These are phyloP conservation scores for Arbacia lixula DNA, from an alignment of 53 echinoderm and acorn worm genomes.

Conservation along the genomic window DNA sequence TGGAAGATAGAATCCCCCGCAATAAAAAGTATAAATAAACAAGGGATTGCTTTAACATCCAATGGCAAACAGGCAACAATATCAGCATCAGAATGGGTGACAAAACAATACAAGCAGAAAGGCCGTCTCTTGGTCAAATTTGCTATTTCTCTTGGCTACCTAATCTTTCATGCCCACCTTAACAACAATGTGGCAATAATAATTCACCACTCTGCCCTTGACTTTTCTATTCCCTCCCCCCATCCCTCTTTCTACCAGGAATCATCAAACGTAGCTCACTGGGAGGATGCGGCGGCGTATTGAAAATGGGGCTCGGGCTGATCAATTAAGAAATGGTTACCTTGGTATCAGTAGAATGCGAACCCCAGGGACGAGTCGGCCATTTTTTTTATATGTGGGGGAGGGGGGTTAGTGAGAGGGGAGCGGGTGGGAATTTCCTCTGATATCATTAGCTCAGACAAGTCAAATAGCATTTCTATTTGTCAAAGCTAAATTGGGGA, in stretches of 20 bases:
- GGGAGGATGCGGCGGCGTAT: slow-evolving; percentile 29
- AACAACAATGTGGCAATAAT: slow-evolving; percentile 25
- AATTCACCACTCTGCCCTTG: slow-evolving; percentile 30
- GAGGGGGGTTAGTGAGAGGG: slow-evolving; percentile 1
- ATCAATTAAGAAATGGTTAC: slow-evolving; percentile 56
- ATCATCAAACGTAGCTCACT: slow-evolving; percentile 8
- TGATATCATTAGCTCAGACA: background rate
- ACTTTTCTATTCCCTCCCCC: slow-evolving; percentile 27
- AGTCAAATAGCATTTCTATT: no score
- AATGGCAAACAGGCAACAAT: no score
- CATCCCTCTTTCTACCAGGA: slow-evolving; percentile 2
- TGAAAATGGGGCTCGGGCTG: slow-evolving; percentile 49
- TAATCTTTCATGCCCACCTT: slow-evolving; percentile 37
- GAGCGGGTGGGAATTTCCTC: background rate
- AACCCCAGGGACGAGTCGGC: slow-evolving; percentile 9
- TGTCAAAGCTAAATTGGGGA: slow-evolving; percentile 18
- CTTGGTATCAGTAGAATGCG: slow-evolving; percentile 36
- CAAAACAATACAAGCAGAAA: no score
- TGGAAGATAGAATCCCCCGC: no score
- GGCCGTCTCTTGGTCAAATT: no score
- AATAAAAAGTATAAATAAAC: no score
- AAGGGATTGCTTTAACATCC: no score
- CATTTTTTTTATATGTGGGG: no score
- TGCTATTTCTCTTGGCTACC: slow-evolving; percentile 35
- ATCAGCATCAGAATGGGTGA: no score